Base-by-base conservation (phyloP, 1,140 invertebrate genomes). In the Elysia chlorotica region DNA sequence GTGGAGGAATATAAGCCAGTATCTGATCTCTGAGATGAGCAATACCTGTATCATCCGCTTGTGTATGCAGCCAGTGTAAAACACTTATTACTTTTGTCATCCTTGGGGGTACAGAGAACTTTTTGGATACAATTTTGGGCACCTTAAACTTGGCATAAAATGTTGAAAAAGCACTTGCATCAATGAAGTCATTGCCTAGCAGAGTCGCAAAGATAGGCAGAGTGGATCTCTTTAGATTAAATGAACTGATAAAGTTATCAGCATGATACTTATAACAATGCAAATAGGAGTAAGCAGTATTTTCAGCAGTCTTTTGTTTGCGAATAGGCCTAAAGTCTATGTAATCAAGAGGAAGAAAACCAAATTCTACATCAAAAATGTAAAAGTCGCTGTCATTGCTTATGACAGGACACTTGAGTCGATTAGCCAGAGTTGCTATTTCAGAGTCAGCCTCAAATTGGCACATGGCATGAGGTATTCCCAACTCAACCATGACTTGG, bases 301-400 rank as follows among this genome's bases (percentile, higher is more conserved):
- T 23, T 4, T 33, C 54, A 17, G 63, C 23, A 33, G 57, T 56
- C 28, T 63, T 70, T 41, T 33, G 33, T 62, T 65, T 72, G 59
- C 76, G 59, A 10, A 63, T 57, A 1, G 65, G 28, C 21, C 70
- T 59, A 37, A 83, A 78, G 35, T 92, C 89, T 0, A 95, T 83
- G 53, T 91, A 92, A 67, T 91, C 89, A 59, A 94, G 91, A 0
- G 93, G 93, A 73, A 96, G 93, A 81, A 95, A 96, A 2, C 90
- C 89, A 35, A 75, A 73, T 28, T 61, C 81, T 0, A 95, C 90
- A 87, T 94, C 92, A 86, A 93, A 95, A 65, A 97, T 92, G 83
- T 92, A 96, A 88, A 96, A 97, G 89, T 97, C 96, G 1, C 95
- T 96, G 86, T 97, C 96, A 78, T 92, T 93, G 82, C 94, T 96